These are phyloP conservation scores for Nothobranchius kuhntae DNA, from an alignment of 2,113 vertebrate species.

Conservation along the genomic window DNA sequence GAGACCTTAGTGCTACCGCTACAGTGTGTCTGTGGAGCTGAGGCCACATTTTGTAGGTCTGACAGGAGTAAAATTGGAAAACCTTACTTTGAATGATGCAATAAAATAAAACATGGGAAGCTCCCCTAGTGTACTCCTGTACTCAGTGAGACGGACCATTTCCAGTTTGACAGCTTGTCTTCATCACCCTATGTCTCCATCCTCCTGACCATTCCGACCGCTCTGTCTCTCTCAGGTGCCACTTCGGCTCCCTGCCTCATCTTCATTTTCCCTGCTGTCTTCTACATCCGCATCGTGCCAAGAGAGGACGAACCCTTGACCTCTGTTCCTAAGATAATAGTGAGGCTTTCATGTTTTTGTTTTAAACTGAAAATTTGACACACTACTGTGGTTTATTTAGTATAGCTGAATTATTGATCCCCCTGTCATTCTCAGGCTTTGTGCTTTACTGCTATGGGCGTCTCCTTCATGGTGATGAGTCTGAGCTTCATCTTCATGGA, in stretches of 20 bases:
- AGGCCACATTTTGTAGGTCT: too few relatives aligned
- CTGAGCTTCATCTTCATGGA: slow-evolving; percentile 96
- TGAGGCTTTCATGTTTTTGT: slow-evolving; percentile 60
- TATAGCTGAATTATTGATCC: background rate
- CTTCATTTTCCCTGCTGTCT: slow-evolving; percentile 97
- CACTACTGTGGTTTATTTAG: too few relatives aligned
- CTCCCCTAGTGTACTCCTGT: too few relatives aligned
- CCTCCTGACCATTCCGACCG: background rate
- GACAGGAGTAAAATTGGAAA: slow-evolving; percentile 44
- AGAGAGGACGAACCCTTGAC: slow-evolving; percentile 89
- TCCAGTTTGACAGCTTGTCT: background rate
- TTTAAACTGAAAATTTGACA: background rate
- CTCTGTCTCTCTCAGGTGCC: slow-evolving; percentile 82
- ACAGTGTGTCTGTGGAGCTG: too few relatives aligned
- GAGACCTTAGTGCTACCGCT: too few relatives aligned
- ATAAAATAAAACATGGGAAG: background rate
- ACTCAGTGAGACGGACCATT: too few relatives aligned
- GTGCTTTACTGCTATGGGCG: slow-evolving; percentile 88
- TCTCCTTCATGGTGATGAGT: slow-evolving; percentile 97
- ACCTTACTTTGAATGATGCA: slow-evolving; percentile 8
- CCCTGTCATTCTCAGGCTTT: slow-evolving; percentile 78
- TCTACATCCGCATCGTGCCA: slow-evolving; percentile 96
- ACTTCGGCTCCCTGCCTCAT: slow-evolving; percentile 97
- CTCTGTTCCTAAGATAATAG: slow-evolving; percentile 91
- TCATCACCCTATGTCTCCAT: too few relatives aligned